These are phyloP conservation scores for Chymomyza amoena DNA, from an alignment of 2,888 invertebrate genomes.

Conservation along the genomic window DNA sequence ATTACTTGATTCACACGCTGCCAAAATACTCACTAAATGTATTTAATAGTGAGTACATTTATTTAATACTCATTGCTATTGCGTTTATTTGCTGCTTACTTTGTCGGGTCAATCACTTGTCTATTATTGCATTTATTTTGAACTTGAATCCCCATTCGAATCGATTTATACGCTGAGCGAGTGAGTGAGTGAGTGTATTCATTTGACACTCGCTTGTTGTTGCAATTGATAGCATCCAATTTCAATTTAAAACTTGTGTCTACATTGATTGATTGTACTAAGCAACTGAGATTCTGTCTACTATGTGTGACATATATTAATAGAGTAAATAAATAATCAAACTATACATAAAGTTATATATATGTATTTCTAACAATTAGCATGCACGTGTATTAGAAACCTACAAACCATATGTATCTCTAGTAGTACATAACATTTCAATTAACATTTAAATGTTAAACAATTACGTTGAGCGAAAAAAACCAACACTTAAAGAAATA, in stretches of 20 bases:
- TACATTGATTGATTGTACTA: background rate
- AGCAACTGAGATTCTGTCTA: background rate
- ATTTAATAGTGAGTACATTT: too few species aligned
- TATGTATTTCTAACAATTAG: background rate
- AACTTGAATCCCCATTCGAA: too few species aligned
- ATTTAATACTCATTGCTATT: too few species aligned
- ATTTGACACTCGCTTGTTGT: background rate
- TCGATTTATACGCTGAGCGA: background rate
- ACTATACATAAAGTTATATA: background rate
- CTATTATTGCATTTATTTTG: background rate
- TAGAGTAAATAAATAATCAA: background rate
- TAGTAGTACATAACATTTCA: conserved; percentile 24
- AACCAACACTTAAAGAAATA: background rate
- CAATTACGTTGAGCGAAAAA: conserved; percentile 3
- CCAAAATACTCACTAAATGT: too few species aligned
- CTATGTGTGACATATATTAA: background rate
- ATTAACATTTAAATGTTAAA: conserved; percentile 45
- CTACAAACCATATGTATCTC: background rate
- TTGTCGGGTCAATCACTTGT: background rate
- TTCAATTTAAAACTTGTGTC: background rate
- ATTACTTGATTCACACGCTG: too few species aligned
- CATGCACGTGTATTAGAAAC: background rate
- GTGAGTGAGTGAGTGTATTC: background rate
- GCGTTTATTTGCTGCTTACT: too few species aligned
- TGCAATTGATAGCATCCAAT: background rate